A percentile compares a stretch with the other conserved stretches of the same genome.
These are phyloP conservation scores for Stenichneumon culpator DNA, from an alignment of 2,888 invertebrate species.

Conservation along the genomic window DNA sequence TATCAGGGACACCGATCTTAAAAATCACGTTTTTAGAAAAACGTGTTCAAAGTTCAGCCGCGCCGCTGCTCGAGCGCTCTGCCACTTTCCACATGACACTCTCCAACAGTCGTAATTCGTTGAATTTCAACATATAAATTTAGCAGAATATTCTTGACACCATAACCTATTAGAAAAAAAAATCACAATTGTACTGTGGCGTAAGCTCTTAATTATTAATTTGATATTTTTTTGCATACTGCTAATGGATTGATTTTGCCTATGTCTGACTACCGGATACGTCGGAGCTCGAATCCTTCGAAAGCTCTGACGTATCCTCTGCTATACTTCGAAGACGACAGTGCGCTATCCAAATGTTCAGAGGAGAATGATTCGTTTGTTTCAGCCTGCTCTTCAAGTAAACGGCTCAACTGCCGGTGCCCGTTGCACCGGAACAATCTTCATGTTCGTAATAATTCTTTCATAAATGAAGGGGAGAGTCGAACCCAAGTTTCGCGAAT, in stretches of 20 bases:
- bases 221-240: background rate
- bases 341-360: slow-evolving; percentile 36
- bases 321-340: slow-evolving; percentile 16
- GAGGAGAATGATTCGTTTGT: slow-evolving; percentile 77
- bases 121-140: no score
- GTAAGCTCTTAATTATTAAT: background rate
- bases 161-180: no score
- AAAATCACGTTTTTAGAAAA: no score
- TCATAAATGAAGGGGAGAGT: slow-evolving; percentile 31
- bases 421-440: slow-evolving; percentile 28
- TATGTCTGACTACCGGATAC: slow-evolving; percentile 38
- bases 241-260: background rate
- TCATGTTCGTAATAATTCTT: slow-evolving; percentile 44
- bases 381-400: slow-evolving; percentile 88
- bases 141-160: no score
- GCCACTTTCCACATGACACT: no score
- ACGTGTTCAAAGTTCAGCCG: no score
- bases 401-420: slow-evolving; percentile 57
- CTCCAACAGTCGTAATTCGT: no score
- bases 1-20: no score
- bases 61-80: no score
- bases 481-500: slow-evolving; percentile 45
- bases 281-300: background rate
- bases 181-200: no score
- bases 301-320: slow-evolving; percentile 44